Evolutionary conservation across 2,113 vertebrate genomes (phyloP).

Genomic region (Trinectes maculatus): DNA sequence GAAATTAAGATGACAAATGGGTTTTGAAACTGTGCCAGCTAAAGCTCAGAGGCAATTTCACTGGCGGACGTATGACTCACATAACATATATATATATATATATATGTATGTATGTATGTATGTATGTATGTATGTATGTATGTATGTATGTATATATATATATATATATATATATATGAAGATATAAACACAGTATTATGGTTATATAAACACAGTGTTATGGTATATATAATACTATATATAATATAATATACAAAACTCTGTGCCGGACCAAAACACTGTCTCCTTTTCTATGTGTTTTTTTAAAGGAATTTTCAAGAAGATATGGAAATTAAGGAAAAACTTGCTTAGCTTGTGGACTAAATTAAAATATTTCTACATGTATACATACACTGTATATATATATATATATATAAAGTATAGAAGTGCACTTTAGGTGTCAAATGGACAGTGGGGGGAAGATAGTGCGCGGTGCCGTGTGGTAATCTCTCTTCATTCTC

Average conservation of each 20-base stretch:
- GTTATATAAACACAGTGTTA: slow-evolving; percentile 45
- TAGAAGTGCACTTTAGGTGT: slow-evolving; percentile 13
- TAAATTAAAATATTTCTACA: no score
- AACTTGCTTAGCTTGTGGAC: not conserved
- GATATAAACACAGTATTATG: no score
- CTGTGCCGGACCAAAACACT: slow-evolving; percentile 28
- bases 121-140: no score
- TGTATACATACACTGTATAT: not conserved
- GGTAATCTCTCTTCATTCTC: slow-evolving; percentile 63
- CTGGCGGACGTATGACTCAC: no score
- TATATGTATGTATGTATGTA: no score
- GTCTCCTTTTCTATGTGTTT: slow-evolving; percentile 54
- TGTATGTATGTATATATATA: no score
- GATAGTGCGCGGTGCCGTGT: slow-evolving; percentile 31
- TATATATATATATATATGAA: no score
- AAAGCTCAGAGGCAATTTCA: no score
- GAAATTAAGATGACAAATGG: no score
- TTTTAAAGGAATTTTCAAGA: slow-evolving; percentile 40
- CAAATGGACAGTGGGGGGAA: slow-evolving; percentile 28
- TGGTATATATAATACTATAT: no score
- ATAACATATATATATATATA: no score
- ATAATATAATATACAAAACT: slow-evolving; percentile 54
- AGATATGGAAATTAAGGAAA: slow-evolving; percentile 8
- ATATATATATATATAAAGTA: not conserved
- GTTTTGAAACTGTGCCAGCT: no score